Percentiles rank a stretch among this genome's conserved stretches.
These are phyloP conservation scores for Dermatemys mawii DNA, from an alignment of 2,113 vertebrate species.

Conservation along the genomic window DNA sequence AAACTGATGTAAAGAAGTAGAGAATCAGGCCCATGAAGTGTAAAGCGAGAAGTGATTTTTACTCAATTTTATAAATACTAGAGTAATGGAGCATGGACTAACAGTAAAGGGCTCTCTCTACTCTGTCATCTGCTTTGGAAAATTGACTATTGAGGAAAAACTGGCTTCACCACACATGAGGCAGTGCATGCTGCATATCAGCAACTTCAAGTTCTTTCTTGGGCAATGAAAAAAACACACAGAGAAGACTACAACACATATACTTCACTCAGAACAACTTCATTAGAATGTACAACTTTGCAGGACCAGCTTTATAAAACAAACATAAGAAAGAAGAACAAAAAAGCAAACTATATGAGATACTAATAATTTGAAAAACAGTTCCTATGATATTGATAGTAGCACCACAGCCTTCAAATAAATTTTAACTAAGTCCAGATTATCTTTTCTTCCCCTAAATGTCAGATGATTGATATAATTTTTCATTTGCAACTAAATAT, in stretches of 20 bases:
- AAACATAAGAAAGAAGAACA: not conserved
- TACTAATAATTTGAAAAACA: not conserved
- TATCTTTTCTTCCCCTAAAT: not conserved
- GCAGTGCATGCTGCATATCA: accelerated
- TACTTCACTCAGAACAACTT: not conserved
- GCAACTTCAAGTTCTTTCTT: not conserved
- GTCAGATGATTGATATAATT: not conserved
- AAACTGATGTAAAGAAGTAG: not conserved
- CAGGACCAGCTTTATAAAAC: not conserved
- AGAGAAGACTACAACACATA: not conserved
- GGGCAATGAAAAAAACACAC: not conserved
- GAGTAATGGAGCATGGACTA: not conserved
- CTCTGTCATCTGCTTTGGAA: not conserved
- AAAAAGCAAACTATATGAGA: not conserved
- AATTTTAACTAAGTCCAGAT: not conserved
- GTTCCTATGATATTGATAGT: not conserved
- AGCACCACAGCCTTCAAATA: not conserved
- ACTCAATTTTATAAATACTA: not conserved
- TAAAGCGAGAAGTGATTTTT: not conserved
- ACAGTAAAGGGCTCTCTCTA: not conserved
- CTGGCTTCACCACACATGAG: conserved; percentile 21
- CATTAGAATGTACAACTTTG: not conserved
- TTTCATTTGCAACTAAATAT: not conserved
- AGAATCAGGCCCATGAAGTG: not conserved
- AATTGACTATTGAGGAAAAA: not conserved